Evolutionary conservation across 2,797 vertebrate genomes (phyloP), one percentile per base, ranked within the genome.

Genomic region (Pachyuromys duprasi): DNA sequence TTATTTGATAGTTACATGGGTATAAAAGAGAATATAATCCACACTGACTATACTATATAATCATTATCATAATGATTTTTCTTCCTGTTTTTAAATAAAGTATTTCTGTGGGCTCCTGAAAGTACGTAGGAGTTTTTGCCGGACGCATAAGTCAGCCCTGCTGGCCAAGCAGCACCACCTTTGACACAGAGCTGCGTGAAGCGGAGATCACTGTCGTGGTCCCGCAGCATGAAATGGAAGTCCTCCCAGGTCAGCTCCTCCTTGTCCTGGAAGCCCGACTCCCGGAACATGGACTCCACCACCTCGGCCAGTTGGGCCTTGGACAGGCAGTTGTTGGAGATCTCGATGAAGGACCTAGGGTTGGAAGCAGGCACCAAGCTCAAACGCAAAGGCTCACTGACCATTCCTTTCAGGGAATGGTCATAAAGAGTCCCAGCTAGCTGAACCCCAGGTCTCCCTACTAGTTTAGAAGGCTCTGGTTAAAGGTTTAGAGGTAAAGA

Each of bases 171-270:
- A 91, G 22, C 74, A 60, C 36, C 78, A 99, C 99, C 99, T 99
- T 98, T 99, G 91, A 99, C 93, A 0, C 99, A 99, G 78, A 99
- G 99, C 86, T 99, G 99, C 2, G 99, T 99, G 94, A 99, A 98
- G 82, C 98, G 99, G 65, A 99, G 99, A 83, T 99, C 99, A 0
- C 98, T 99, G 98, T 99, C 99, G 0, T 99, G 99, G 97, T 99
- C 99, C 82, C 98, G 97, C 91, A 99, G 98, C 97, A 99, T 99
- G 97, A 99, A 99, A 96, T 99, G 99, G 97, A 99, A 99, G 95
- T 99, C 99, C 96, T 99, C 99, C 99, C 99, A 99, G 0, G 99
- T 99, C 97, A 99, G 99, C 93, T 98, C 98, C 93, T 99, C 98
- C 97, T 98, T 99, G 94, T 99, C 96, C 82, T 99, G 97, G 91